Evolutionary conservation across 2,113 vertebrate species (phyloP), one percentile per base, ranked within the genome.

Genomic region (Nicator chloris): DNA sequence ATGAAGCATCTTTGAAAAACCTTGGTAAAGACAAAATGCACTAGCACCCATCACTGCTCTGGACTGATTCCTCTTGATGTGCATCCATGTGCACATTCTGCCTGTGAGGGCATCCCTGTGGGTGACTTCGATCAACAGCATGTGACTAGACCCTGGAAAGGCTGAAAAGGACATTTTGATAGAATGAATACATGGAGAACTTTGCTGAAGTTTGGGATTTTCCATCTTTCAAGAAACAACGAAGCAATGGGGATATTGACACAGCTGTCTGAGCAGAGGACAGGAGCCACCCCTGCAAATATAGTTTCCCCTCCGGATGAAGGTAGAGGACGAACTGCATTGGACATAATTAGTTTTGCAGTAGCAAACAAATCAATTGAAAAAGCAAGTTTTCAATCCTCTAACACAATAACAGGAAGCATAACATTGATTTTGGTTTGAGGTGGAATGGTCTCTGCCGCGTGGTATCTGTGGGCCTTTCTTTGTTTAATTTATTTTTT

Each of bases 301-400:
- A 94, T 16, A 86, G 85, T 92, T 96, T 96, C 92, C 92, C 92
- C 93, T 96, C 95, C 47, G n/a, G 96, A 97, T 90, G 90, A 88
- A 96, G 83, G 83, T 47, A 88, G 76, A 94, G 91, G 90, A 96
- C 96, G 95, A 94, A 94, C 90, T 95, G 88, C 79, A 86, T 68
- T 94, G 92, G 90, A 95, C 82, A 49, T 93, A 97, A 97, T 97
- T 97, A 96, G 96, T 97, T 97, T 96, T 97, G 95, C 90, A 97
- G 92, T 92, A 81, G 94, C 95, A 97, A 97, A 96, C 90, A 97
- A 97, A 97, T 97, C 97, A 97, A 97, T 96, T 88, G 96, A 57
- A 95, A 97, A 96, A 97, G 94, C 94, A 96, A 96, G 95, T 95
- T 96, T 97, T 96, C 96, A 96, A 93, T 96, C 92, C 94, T 88